Evolutionary conservation across 1,140 invertebrate genomes (phyloP).

Genomic region (Panagrolaimus sp.): DNA sequence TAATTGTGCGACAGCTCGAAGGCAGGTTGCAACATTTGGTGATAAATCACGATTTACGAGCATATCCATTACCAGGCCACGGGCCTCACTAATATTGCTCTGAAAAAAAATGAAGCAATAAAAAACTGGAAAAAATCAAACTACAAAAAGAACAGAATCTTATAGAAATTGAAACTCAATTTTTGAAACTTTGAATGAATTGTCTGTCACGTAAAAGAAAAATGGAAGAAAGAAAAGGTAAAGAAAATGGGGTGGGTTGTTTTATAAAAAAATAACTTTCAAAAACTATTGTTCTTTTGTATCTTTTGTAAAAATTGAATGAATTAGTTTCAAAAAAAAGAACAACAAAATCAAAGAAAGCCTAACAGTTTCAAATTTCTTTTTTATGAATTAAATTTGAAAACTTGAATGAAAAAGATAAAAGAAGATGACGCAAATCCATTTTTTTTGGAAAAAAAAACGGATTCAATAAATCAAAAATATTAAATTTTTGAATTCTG

Average conservation of each 20-base stretch:
- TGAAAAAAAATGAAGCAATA: constrained; percentile 7
- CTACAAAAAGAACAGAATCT: too few species aligned
- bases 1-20: constrained; percentile 26
- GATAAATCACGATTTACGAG: constrained; percentile 23
- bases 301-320: not conserved
- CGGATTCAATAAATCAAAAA: not conserved
- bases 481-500: not conserved
- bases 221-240: too few species aligned
- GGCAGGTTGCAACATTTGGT: constrained; percentile 26
- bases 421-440: not conserved
- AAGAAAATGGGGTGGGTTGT: too few species aligned
- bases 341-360: not conserved
- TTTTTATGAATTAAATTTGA: not conserved
- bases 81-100: constrained; percentile 32
- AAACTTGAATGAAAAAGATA: not conserved
- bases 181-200: too few species aligned
- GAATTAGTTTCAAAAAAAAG: not conserved
- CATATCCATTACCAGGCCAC: constrained; percentile 32
- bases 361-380: not conserved
- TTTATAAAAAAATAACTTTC: too few species aligned
- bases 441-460: not conserved
- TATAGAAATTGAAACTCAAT: too few species aligned
- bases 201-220: too few species aligned
- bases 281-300: too few species aligned
- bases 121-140: too few species aligned